These are phyloP conservation scores for Morbakka virulenta DNA, from an alignment of 30 jellyfish, hydroid and myxozoan genomes.

Conservation along the genomic window DNA sequence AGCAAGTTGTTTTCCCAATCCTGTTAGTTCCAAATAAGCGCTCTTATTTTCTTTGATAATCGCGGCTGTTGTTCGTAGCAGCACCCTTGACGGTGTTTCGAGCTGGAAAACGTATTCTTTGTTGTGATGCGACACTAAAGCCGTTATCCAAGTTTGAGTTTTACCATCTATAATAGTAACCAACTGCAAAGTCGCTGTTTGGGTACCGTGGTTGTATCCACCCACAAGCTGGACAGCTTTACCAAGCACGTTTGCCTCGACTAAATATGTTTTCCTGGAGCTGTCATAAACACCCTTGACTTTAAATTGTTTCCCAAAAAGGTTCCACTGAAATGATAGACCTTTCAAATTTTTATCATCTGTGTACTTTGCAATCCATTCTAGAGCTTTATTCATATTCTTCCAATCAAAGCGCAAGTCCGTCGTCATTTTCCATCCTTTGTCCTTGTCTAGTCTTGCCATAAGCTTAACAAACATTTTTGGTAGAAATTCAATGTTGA, in stretches of 20 bases:
- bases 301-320: conserved; percentile 29
- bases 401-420: conserved; percentile 73
- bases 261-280: conserved; percentile 20
- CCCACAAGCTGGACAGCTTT: conserved; percentile 1
- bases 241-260: conserved; percentile 51
- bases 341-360: conserved; percentile 39
- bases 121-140: neutral
- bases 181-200: neutral
- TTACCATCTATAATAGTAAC: neutral
- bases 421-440: conserved; percentile 77
- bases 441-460: conserved; percentile 71
- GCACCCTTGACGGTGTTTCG: neutral
- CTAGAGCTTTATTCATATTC: conserved; percentile 58
- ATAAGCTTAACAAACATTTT: conserved; percentile 73
- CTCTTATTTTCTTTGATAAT: neutral
- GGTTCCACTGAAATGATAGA: conserved; percentile 34
- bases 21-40: neutral
- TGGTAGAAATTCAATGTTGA: conserved; percentile 89
- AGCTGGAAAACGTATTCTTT: too few species aligned
- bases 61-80: neutral
- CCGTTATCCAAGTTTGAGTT: neutral
- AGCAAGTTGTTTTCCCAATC: neutral
- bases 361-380: conserved; percentile 62
- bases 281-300: conserved; percentile 48
- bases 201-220: neutral